phyloP scores from a whole-genome alignment of 2,113 vertebrate species.

The Ceyx cyanopectus region DNA sequence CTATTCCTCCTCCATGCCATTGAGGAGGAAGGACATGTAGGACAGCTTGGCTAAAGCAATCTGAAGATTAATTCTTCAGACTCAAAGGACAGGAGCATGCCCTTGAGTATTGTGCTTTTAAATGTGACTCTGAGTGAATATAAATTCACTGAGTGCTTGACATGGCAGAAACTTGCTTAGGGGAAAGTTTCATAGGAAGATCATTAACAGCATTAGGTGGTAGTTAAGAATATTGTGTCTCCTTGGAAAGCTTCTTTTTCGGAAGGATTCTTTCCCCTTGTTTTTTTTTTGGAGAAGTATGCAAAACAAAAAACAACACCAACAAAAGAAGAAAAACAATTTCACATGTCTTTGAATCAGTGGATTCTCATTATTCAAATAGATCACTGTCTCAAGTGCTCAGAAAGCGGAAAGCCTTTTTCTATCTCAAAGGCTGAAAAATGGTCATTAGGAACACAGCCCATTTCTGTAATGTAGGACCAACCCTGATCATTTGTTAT shows the following conservation, averaged over 20 bases:
- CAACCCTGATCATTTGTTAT: not conserved
- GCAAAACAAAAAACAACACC: too few relatives aligned
- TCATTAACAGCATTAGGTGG: not conserved
- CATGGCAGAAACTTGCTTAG: not conserved
- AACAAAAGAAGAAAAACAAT: rapidly evolving
- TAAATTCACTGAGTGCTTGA: not conserved
- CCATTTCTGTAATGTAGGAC: not conserved
- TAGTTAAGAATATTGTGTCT: not conserved
- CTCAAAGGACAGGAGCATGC: not conserved
- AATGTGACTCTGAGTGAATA: not conserved
- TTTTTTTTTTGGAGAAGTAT: not conserved
- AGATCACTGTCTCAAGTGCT: not conserved
- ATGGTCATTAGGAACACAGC: not conserved
- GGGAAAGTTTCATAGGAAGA: not conserved
- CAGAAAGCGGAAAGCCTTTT: not conserved
- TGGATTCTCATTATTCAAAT: not conserved
- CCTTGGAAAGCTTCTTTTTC: not conserved
- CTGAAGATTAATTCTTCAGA: not conserved
- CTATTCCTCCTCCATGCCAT: not conserved
- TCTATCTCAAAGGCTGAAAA: not conserved
- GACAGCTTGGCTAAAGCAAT: not conserved
- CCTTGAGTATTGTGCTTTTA: not conserved
- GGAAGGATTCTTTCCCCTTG: not conserved
- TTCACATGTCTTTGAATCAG: not conserved
- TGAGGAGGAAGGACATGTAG: not conserved